A percentile compares a stretch with the other conserved stretches of the same genome.
These are phyloP conservation scores for Lumbricus terrestris DNA, from an alignment of 2,888 invertebrate genomes.

Conservation along the genomic window DNA sequence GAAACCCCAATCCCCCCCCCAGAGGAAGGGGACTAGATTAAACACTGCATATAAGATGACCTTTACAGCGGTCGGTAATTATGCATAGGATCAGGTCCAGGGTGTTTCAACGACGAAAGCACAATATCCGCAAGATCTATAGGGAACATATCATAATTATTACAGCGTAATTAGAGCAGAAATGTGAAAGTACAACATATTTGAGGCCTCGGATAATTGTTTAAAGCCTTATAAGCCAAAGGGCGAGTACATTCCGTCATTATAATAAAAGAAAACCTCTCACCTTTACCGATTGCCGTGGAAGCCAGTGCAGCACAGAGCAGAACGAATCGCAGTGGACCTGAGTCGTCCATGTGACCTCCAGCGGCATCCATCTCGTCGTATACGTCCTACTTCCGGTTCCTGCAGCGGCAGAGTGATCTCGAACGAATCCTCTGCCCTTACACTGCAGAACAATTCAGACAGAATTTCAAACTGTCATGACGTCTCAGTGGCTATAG, in stretches of 20 bases:
- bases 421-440: neutral
- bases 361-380: neutral
- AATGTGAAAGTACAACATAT: neutral
- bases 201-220: neutral
- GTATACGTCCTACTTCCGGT: too few species aligned
- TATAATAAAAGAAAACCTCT: neutral
- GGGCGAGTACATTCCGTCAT: neutral
- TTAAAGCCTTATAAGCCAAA: neutral
- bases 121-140: too few species aligned
- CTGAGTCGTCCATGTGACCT: neutral
- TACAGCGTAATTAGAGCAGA: too few species aligned
- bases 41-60: too few species aligned
- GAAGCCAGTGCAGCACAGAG: neutral
- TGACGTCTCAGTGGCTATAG: neutral
- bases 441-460: too few species aligned
- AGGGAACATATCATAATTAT: too few species aligned
- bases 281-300: neutral
- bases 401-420: neutral
- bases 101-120: too few species aligned
- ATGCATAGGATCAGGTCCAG: too few species aligned
- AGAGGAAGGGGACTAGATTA: too few species aligned
- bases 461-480: neutral
- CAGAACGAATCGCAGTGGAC: neutral
- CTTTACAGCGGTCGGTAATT: too few species aligned
- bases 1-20: too few species aligned